A percentile compares a stretch with the other conserved stretches of the same genome.
Evolutionary conservation across 2,888 invertebrate species (phyloP).

Genomic region (Nephrotoma appendiculata): DNA sequence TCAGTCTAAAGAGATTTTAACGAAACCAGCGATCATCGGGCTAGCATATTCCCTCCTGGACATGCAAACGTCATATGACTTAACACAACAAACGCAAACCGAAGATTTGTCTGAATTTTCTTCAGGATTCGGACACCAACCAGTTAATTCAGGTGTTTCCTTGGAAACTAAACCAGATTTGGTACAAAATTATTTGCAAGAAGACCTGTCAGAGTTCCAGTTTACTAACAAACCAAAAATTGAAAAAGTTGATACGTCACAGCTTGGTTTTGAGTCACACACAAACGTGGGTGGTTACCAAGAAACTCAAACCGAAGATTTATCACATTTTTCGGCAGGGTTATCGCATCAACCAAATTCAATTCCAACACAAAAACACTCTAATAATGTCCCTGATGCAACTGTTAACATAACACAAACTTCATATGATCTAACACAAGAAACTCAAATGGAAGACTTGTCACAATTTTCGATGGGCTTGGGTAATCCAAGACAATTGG

Average conservation of each 20-base stretch:
- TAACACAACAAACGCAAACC: not conserved
- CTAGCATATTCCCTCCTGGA: not conserved
- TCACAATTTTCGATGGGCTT: not conserved
- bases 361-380: not conserved
- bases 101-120: not conserved
- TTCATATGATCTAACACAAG: not conserved
- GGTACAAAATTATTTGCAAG: not conserved
- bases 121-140: not conserved
- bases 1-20: too few relatives aligned
- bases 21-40: not conserved
- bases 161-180: too few relatives aligned
- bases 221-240: not conserved
- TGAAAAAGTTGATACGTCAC: not conserved
- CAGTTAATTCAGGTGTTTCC: too few relatives aligned
- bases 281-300: not conserved
- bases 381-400: too few relatives aligned
- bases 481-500: too few relatives aligned
- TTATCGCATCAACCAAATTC: not conserved
- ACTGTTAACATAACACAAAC: not conserved
- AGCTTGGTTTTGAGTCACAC: not conserved
- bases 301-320: not conserved
- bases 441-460: conserved; percentile 1
- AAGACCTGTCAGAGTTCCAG: too few relatives aligned
- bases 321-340: not conserved
- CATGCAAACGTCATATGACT: too few relatives aligned